These are phyloP conservation scores for Anomalospiza imberbis DNA, from an alignment of 2,797 vertebrate species.

Conservation along the genomic window DNA sequence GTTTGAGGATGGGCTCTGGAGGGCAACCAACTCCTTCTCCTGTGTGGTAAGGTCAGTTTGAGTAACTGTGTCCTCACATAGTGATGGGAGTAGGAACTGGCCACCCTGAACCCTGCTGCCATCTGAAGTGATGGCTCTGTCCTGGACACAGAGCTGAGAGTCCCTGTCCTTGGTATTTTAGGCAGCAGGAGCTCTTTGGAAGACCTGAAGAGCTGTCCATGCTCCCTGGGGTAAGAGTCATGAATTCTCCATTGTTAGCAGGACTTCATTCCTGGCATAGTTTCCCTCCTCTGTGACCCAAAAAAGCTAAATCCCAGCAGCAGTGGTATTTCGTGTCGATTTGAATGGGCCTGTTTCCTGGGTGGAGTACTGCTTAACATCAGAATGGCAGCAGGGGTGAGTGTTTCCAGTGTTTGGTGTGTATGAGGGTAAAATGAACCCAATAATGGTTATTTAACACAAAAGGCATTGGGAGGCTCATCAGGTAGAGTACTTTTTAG, in stretches of 20 bases:
- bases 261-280: background rate
- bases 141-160: background rate
- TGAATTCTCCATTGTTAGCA: background rate
- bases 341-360: background rate
- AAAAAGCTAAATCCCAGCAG: background rate
- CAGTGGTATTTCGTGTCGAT: background rate
- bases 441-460: background rate
- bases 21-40: background rate
- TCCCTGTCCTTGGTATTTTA: background rate
- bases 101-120: background rate
- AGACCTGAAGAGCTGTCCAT: background rate
- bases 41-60: background rate
- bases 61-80: rapidly evolving
- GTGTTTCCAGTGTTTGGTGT: background rate
- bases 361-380: background rate
- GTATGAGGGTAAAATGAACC: background rate
- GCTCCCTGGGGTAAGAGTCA: background rate
- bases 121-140: background rate
- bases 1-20: background rate
- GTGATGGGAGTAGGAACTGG: background rate
- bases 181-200: background rate
- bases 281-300: background rate
- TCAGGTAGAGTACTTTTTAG: background rate
- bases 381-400: background rate
- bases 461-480: background rate